phyloP scores from a whole-genome alignment of 2,888 invertebrate genomes.

The Sarcophaga subvicina region DNA sequence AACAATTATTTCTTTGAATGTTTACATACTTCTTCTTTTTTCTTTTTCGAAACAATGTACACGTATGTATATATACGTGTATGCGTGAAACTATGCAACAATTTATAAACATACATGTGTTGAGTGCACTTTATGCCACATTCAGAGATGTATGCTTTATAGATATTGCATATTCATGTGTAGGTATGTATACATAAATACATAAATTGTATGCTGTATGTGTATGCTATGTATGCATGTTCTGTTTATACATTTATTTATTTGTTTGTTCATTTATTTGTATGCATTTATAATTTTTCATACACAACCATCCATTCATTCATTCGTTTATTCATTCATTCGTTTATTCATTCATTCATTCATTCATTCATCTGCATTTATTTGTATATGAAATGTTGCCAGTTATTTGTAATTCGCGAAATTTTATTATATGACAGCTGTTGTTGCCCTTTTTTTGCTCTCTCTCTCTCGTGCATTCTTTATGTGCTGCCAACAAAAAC shows the following conservation, averaged over 20 bases:
- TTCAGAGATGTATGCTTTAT: no score
- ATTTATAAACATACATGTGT: slow-evolving; percentile 50
- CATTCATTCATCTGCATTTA: slow-evolving; percentile 64
- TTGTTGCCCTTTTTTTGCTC: slow-evolving; percentile 68
- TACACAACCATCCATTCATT: neutral
- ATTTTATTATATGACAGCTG: slow-evolving; percentile 80
- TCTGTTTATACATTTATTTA: slow-evolving; percentile 7
- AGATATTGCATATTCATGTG: no score
- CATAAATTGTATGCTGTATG: no score
- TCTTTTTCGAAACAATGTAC: slow-evolving; percentile 17
- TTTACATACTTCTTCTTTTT: neutral
- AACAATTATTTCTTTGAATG: slow-evolving; percentile 31
- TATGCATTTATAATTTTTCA: slow-evolving; percentile 45
- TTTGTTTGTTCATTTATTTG: slow-evolving; percentile 28
- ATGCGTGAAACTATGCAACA: slow-evolving; percentile 57
- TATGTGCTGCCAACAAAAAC: slow-evolving; percentile 43
- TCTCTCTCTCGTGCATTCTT: neutral
- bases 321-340: slow-evolving; percentile 10
- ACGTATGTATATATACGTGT: neutral
- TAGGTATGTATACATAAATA: no score
- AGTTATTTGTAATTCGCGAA: slow-evolving; percentile 74
- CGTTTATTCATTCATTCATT: slow-evolving; percentile 5
- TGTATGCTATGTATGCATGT: no score
- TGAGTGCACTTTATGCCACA: slow-evolving; percentile 44
- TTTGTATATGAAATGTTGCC: slow-evolving; percentile 66